Percentiles rank a stretch among this genome's conserved stretches.
phyloP scores from a whole-genome alignment of 2,797 vertebrate genomes.

The Eurystomus glaucurus region DNA sequence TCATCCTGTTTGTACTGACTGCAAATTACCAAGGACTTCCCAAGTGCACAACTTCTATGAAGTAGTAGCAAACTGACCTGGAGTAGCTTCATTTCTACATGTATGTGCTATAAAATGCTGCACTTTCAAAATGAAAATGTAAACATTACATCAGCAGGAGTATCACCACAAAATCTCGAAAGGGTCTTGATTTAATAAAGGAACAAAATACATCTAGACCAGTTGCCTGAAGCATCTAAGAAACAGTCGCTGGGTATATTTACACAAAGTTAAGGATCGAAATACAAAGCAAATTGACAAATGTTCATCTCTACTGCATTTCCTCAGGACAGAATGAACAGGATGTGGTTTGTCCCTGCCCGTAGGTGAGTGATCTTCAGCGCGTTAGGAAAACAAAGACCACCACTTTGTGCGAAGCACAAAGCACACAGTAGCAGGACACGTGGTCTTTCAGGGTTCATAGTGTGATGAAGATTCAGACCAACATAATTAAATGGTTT shows the following conservation, averaged over 20 bases:
- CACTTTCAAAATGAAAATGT: background rate
- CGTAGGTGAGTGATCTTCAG: background rate
- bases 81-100: background rate
- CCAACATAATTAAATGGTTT: background rate
- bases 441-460: background rate
- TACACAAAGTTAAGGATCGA: background rate
- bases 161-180: background rate
- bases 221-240: background rate
- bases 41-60: background rate
- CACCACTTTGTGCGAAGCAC: background rate
- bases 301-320: background rate
- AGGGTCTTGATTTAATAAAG: background rate
- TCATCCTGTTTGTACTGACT: background rate
- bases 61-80: background rate
- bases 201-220: background rate
- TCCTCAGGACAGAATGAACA: background rate
- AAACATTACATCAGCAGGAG: fast-evolving
- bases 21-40: background rate
- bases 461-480: background rate
- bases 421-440: background rate
- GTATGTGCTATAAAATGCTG: background rate
- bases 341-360: background rate
- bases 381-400: background rate
- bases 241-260: background rate
- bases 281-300: background rate